Evolutionary conservation across 2,888 invertebrate genomes (phyloP), one percentile per base, ranked within the genome.

Genomic region (Salpingus planirostris): DNA sequence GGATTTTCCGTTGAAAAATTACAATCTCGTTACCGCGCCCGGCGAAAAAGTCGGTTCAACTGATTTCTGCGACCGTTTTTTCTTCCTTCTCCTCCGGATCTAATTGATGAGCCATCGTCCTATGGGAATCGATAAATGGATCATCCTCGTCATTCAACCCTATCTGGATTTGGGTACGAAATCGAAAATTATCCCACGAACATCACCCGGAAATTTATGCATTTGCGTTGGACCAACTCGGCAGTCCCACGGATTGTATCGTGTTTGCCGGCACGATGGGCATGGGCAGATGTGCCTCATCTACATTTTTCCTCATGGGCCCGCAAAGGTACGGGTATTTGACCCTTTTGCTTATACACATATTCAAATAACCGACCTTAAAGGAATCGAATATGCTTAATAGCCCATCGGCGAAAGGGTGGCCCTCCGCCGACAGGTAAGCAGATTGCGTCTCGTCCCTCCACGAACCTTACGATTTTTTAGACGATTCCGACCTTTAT

Each of bases 371-470:
- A 42, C 50, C 45, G n/a, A n/a, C 49, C 43, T 33, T 47, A 57
- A 8, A 23, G 59, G 55, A 62, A 64, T 63, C 62, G 62, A 64
- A 64, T 62, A 59, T 61, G 58, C 54, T 60, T 64, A 65, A 64
- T 64, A 62, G 63, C 54, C 60, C 56, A 63, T 64, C 61, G 54
- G 51, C 52, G 56, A 48, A 49, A 46, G 45, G 47, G 47, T 45
- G 33, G 43, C 40, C 27, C 41, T 30, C 36, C 27, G 33, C 15
- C n/a, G n/a, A n/a, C 22, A 33, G 14, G 14, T 15, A 24, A 8
- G n/a, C n/a, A n/a, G n/a, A n/a, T n/a, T n/a, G n/a, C n/a, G n/a
- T n/a, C n/a, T n/a, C n/a, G 6, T 11, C 6, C 11, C 7, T 10
- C 8, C 13, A 10, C 25, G 8, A 18, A 18, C 18, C 5, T 15